A percentile compares a stretch with the other conserved stretches of the same genome.
phyloP scores from a whole-genome alignment of 1,140 invertebrate genomes.

The Atta cephalotes region DNA sequence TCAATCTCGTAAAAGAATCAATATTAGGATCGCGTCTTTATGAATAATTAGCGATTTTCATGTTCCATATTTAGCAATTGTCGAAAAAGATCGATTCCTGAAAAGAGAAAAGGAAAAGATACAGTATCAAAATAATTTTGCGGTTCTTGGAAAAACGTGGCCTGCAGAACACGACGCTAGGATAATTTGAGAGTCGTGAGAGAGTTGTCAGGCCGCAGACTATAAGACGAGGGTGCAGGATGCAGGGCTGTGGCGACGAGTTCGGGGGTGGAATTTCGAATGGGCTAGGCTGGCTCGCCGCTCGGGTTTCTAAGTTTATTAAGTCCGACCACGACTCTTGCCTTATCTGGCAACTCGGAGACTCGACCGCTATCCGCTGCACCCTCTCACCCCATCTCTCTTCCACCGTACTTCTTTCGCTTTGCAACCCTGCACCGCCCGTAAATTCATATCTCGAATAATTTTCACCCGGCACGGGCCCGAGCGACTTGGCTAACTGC shows the following conservation, averaged over 20 bases:
- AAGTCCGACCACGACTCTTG: conserved; percentile 78
- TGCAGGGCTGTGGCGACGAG: conserved; percentile 53
- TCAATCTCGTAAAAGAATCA: conserved; percentile 20
- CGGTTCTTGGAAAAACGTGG: conserved; percentile 67
- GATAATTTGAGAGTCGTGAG: conserved; percentile 77
- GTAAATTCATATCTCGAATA: conserved; percentile 84
- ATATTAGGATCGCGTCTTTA: conserved; percentile 3
- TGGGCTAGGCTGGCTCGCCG: conserved; percentile 66
- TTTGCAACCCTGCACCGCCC: conserved; percentile 69
- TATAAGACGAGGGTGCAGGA: conserved; percentile 59
- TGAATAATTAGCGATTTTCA: conserved; percentile 49
- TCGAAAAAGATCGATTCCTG: conserved; percentile 30
- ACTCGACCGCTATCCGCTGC: conserved; percentile 62
- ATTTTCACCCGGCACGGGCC: conserved; percentile 72
- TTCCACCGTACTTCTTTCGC: conserved; percentile 65
- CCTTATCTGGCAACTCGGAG: conserved; percentile 75
- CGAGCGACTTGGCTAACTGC: conserved; percentile 79
- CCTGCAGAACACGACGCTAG: conserved; percentile 71
- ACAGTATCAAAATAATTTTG: conserved; percentile 52
- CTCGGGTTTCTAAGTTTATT: conserved; percentile 80
- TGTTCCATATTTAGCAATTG: not conserved
- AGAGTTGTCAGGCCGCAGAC: conserved; percentile 66
- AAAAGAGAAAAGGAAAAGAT: conserved; percentile 23
- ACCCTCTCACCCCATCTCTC: conserved; percentile 15
- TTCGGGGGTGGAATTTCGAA: conserved; percentile 67